Evolutionary conservation across 2,797 vertebrate species (phyloP).

Genomic region (Sebastes miniatus): DNA sequence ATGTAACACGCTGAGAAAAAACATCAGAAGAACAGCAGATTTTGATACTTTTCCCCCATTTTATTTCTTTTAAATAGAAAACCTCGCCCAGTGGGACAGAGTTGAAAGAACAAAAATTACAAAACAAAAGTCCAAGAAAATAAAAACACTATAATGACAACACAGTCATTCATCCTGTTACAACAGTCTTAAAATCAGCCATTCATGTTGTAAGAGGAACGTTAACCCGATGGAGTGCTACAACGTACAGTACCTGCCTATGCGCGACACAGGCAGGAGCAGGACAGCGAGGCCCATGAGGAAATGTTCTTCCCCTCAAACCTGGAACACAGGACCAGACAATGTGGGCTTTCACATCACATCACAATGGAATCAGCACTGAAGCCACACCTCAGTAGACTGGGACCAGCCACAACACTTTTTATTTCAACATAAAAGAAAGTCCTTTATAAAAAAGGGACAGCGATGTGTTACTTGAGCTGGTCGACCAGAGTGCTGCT

Average conservation of each 20-base stretch:
- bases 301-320: neutral
- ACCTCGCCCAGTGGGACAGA: slow-evolving; percentile 66
- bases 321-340: slow-evolving; percentile 16
- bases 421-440: slow-evolving; percentile 40
- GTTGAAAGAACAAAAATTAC: slow-evolving; percentile 68
- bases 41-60: slow-evolving; percentile 61
- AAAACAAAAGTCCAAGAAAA: slow-evolving; percentile 36
- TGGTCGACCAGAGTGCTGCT: slow-evolving; percentile 39
- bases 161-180: slow-evolving; percentile 36
- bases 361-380: slow-evolving; percentile 11
- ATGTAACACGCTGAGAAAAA: slow-evolving; percentile 3
- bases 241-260: slow-evolving; percentile 20
- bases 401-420: slow-evolving; percentile 50
- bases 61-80: slow-evolving; percentile 84
- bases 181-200: slow-evolving; percentile 35
- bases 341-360: slow-evolving; percentile 4
- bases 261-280: slow-evolving; percentile 5
- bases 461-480: slow-evolving; percentile 6
- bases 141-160: slow-evolving; percentile 33
- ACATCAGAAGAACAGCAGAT: slow-evolving; percentile 30
- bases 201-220: slow-evolving; percentile 15
- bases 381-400: slow-evolving; percentile 34
- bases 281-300: neutral
- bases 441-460: slow-evolving; percentile 28
- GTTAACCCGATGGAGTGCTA: slow-evolving; percentile 21